phyloP scores from a whole-genome alignment of 2,113 vertebrate species.

The Indicator maculatus region DNA sequence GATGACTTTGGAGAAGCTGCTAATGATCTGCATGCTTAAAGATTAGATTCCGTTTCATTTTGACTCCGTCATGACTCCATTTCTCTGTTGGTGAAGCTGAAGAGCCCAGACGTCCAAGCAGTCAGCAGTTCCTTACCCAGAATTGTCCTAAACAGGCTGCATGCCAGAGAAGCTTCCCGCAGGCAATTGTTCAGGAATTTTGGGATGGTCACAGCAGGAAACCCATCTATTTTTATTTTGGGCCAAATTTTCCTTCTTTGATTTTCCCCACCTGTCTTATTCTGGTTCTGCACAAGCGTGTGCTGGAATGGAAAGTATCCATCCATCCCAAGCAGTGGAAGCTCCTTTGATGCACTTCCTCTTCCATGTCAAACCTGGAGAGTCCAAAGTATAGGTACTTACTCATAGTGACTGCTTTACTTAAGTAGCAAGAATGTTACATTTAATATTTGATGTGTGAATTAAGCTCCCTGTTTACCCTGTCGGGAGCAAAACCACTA shows the following conservation, averaged over 20 bases:
- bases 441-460: background rate
- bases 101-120: background rate
- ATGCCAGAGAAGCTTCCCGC: background rate
- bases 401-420: background rate
- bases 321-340: too few species aligned
- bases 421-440: background rate
- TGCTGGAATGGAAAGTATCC: background rate
- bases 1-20: background rate
- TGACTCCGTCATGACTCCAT: background rate
- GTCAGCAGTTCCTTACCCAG: conserved; percentile 2
- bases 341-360: background rate
- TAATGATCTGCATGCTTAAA: background rate
- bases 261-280: background rate
- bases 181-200: conserved; percentile 47
- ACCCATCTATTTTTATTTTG: conserved; percentile 21
- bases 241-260: background rate
- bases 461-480: background rate
- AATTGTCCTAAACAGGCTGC: background rate
- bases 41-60: background rate
- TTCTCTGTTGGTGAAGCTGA: background rate
- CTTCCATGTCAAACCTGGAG: background rate
- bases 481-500: background rate
- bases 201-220: conserved; percentile 26
- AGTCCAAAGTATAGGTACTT: background rate
- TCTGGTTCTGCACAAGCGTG: background rate